Evolutionary conservation across 1,140 invertebrate genomes (phyloP).

Genomic region (Aphis gossypii): DNA sequence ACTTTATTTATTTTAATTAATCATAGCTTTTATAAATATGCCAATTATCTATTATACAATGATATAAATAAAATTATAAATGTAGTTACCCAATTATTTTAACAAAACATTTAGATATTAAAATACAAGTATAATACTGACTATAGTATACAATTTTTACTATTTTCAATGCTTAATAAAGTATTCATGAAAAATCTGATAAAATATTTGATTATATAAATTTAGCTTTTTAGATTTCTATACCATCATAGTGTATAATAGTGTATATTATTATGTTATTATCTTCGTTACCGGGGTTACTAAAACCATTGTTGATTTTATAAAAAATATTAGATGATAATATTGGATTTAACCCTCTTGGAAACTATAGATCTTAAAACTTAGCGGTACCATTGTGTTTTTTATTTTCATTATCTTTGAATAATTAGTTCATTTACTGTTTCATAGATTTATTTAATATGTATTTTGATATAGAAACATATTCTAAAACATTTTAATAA

Average conservation of each 20-base stretch:
- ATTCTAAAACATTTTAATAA: background rate
- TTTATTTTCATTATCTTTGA: background rate
- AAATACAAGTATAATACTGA: background rate
- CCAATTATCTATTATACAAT: background rate
- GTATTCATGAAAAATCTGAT: background rate
- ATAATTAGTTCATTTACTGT: background rate
- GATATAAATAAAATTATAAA: background rate
- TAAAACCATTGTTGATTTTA: background rate
- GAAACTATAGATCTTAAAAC: background rate
- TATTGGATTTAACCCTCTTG: background rate
- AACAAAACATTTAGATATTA: background rate
- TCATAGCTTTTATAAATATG: background rate
- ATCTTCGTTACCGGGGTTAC: background rate
- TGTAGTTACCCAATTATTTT: background rate
- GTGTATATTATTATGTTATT: background rate
- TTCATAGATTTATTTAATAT: background rate
- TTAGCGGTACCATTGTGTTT: background rate
- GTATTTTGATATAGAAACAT: background rate
- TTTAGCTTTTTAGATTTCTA: background rate
- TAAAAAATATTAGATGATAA: background rate
- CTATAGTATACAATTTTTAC: background rate
- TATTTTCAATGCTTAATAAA: background rate
- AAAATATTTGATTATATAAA: background rate
- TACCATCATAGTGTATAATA: background rate
- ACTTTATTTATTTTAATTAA: background rate